Conservation (phyloP, 2,888 invertebrate genomes). For the Eulithis prunata region DNA sequence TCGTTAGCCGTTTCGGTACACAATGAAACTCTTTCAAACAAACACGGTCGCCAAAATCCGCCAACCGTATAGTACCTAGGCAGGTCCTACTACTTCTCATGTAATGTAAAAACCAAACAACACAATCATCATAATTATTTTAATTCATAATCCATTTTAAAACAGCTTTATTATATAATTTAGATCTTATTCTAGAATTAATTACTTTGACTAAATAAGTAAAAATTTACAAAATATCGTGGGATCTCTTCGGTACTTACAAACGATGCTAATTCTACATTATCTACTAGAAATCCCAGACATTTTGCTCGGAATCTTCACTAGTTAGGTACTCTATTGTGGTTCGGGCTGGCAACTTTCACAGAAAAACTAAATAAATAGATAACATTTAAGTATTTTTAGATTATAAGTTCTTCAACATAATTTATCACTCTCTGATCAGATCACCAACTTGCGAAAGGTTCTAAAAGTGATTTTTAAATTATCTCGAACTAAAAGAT, state of each 20-base stretch:
- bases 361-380: neutral
- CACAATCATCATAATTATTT: slow-evolving; percentile 47
- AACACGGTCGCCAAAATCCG: too few relatives aligned
- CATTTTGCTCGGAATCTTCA: slow-evolving; percentile 14
- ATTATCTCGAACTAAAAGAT: too few relatives aligned
- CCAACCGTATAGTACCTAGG: too few relatives aligned
- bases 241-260: slow-evolving; percentile 1
- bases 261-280: slow-evolving; percentile 7
- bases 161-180: slow-evolving; percentile 55
- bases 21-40: too few relatives aligned
- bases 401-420: too few relatives aligned
- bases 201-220: slow-evolving; percentile 13
- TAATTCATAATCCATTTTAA: slow-evolving; percentile 57
- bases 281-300: slow-evolving; percentile 4
- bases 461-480: too few relatives aligned
- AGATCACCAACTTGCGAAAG: too few relatives aligned
- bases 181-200: slow-evolving; percentile 42
- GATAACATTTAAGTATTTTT: too few relatives aligned
- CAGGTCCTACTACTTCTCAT: too few relatives aligned
- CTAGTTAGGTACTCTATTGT: neutral
- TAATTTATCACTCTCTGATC: too few relatives aligned
- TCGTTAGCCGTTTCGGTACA: too few relatives aligned
- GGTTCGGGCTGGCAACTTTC: neutral
- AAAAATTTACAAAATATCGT: slow-evolving; percentile 11
- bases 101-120: slow-evolving; percentile 19